These are phyloP conservation scores for Archivesica marissinica DNA, from an alignment of 1,140 invertebrate genomes.

Conservation along the genomic window DNA sequence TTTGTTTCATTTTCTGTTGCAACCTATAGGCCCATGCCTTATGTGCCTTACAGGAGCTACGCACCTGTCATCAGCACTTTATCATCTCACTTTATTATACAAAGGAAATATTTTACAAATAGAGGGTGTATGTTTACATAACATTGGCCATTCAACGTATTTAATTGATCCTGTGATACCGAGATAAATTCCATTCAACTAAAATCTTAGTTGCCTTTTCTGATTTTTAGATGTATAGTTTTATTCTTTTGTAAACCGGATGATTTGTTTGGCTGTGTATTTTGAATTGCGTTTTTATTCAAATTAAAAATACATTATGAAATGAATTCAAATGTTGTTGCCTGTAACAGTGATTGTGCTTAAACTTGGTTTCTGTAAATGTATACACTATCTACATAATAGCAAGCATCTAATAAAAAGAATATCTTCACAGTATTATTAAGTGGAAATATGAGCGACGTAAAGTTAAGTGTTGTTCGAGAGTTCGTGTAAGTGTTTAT, in stretches of 20 bases:
- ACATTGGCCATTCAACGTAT: constrained; percentile 20
- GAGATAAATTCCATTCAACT: constrained; percentile 14
- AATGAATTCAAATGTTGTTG: background rate
- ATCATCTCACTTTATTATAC: constrained; percentile 31
- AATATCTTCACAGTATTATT: too few species aligned
- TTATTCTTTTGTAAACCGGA: constrained; percentile 29
- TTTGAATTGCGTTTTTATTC: background rate
- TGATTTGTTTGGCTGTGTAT: background rate
- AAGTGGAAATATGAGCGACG: constrained; percentile 13
- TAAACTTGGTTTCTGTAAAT: too few species aligned
- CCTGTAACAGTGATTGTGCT: background rate
- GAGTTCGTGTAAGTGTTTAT: constrained; percentile 32
- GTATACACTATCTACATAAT: too few species aligned
- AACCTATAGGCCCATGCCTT: too few species aligned
- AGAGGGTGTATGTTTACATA: constrained; percentile 13
- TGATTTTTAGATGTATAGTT: constrained; percentile 18
- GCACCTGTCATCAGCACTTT: constrained; percentile 16
- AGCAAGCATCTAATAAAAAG: background rate
- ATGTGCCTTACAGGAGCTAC: too few species aligned
- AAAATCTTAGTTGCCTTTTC: constrained; percentile 17
- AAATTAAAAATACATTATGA: background rate
- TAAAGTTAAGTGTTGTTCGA: constrained; percentile 23
- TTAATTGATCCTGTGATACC: constrained; percentile 34
- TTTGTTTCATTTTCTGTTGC: too few species aligned
- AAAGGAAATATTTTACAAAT: constrained; percentile 31